phyloP scores from a whole-genome alignment of 1,140 invertebrate species.

The Spodoptera litura region DNA sequence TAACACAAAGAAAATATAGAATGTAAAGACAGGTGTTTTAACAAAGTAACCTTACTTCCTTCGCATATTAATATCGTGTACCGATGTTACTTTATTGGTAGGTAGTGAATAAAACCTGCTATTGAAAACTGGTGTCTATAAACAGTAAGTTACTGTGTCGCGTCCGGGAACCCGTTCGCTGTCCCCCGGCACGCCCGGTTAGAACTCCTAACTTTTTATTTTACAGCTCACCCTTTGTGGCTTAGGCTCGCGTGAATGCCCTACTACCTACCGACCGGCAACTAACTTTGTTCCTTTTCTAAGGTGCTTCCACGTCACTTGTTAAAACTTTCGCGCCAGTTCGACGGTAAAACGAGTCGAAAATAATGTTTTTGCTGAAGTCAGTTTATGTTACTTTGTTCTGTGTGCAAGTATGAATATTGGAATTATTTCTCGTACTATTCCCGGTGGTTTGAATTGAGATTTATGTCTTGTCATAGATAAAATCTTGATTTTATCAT shows the following conservation, averaged over 20 bases:
- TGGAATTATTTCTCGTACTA: constrained; percentile 24
- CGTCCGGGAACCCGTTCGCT: constrained; percentile 76
- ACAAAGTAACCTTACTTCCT: constrained; percentile 8
- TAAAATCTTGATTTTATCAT: background rate
- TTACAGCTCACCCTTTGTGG: constrained; percentile 76
- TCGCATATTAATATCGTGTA: constrained; percentile 16
- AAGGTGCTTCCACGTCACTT: constrained; percentile 55
- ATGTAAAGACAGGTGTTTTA: constrained; percentile 23
- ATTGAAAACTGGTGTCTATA: constrained; percentile 23
- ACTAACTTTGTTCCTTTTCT: constrained; percentile 53
- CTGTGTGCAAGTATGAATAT: background rate
- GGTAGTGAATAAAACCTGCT: constrained; percentile 24
- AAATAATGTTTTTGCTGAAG: constrained; percentile 1
- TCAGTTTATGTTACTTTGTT: background rate
- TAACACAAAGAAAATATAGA: constrained; percentile 28
- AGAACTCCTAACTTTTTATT: constrained; percentile 84
- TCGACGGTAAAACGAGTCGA: constrained; percentile 30
- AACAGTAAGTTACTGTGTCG: constrained; percentile 62
- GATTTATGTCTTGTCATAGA: constrained; percentile 32
- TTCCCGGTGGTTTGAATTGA: constrained; percentile 20
- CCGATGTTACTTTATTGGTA: constrained; percentile 35
- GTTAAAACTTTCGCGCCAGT: constrained; percentile 63
- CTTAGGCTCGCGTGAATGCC: constrained; percentile 76
- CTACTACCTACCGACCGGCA: constrained; percentile 58
- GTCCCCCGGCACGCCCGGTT: constrained; percentile 78